phyloP scores from a whole-genome alignment of 2,113 vertebrate species.

The Eptesicus fuscus region DNA sequence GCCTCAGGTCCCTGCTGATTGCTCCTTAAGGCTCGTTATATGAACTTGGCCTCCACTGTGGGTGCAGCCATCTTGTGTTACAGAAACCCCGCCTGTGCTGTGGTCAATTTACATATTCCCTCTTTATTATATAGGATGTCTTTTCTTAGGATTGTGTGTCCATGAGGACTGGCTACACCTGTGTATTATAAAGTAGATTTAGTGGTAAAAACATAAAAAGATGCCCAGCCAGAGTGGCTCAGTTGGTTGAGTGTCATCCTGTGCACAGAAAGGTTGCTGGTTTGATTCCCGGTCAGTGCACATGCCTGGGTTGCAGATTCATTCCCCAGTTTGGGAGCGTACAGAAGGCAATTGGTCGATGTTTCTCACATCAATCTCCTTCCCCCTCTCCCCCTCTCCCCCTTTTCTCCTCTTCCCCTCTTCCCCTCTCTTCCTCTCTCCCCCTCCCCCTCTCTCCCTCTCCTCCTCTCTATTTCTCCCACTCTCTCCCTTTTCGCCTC shows the following conservation, averaged over 20 bases:
- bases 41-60: no score
- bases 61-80: no score
- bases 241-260: no score
- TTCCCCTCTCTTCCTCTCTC: not conserved
- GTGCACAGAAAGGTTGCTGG: not conserved
- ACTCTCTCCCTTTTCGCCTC: no score
- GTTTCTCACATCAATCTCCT: not conserved
- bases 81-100: no score
- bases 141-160: not conserved
- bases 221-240: not conserved
- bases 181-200: not conserved
- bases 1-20: no score
- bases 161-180: constrained; percentile 8
- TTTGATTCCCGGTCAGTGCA: not conserved
- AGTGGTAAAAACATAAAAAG: constrained; percentile 15
- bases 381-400: no score
- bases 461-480: not conserved
- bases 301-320: not conserved
- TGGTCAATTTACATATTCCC: no score
- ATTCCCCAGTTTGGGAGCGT: not conserved
- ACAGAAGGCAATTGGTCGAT: not conserved
- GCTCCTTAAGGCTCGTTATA: no score
- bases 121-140: not conserved
- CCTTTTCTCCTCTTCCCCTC: no score
- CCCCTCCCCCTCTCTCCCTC: no score